A percentile compares a stretch with the other conserved stretches of the same genome.
These are phyloP conservation scores for Zophobas morio DNA, from an alignment of 1,140 invertebrate genomes.

Conservation along the genomic window DNA sequence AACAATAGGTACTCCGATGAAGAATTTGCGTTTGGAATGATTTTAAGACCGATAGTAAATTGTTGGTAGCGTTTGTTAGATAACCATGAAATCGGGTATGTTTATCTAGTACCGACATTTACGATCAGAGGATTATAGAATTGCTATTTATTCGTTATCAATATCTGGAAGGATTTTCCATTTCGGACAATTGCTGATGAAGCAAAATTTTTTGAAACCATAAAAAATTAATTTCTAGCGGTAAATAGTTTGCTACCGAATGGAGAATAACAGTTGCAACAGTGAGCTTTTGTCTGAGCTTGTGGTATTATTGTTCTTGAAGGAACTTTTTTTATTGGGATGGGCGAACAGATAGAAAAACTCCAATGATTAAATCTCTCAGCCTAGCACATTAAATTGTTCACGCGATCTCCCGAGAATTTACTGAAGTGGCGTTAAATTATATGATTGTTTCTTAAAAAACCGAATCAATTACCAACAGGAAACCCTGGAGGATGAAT, in stretches of 20 bases:
- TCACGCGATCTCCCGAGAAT: conserved; percentile 52
- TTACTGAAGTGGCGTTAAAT: conserved; percentile 59
- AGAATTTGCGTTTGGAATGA: conserved; percentile 6
- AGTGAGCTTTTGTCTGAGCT: conserved; percentile 32
- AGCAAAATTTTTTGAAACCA: too few relatives aligned
- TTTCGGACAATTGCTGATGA: too few relatives aligned
- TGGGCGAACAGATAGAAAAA: conserved; percentile 40
- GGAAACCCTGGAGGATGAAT: conserved; percentile 59
- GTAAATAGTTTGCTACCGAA: too few relatives aligned
- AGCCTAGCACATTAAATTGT: conserved; percentile 40
- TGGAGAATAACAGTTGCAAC: too few relatives aligned
- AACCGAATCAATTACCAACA: conserved; percentile 60
- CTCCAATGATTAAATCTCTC: conserved; percentile 46
- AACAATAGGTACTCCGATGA: conserved; percentile 16
- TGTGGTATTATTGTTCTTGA: conserved; percentile 20
- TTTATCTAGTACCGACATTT: conserved; percentile 21
- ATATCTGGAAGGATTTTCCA: too few relatives aligned
- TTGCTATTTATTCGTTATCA: too few relatives aligned
- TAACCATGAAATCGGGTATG: conserved; percentile 29
- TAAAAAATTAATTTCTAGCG: too few relatives aligned
- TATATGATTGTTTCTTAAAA: conserved; percentile 60
- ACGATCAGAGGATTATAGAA: conserved; percentile 20
- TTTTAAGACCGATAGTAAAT: conserved; percentile 14
- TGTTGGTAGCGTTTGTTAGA: conserved; percentile 22
- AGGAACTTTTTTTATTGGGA: conserved; percentile 20